phyloP scores from a whole-genome alignment of 2,113 vertebrate species.

The Mesembrinibis cayennensis region DNA sequence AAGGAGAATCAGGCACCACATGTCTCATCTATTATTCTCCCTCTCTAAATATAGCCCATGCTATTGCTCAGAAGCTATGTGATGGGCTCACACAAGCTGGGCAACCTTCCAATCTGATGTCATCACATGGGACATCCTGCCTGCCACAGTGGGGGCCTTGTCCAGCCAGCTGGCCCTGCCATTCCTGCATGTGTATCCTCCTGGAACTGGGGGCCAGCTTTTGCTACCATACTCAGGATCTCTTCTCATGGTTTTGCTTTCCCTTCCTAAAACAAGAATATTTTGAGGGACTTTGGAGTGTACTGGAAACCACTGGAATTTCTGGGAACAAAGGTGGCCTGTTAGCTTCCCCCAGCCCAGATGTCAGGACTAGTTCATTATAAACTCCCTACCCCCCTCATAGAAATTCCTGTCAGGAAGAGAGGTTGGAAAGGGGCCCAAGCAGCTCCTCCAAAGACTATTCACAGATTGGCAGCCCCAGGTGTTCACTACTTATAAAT shows the following conservation, averaged over 20 bases:
- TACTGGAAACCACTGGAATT: neutral
- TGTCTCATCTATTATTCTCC: neutral
- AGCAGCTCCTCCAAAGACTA: neutral
- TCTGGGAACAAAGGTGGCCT: neutral
- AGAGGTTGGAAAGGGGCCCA: neutral
- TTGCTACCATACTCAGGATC: neutral
- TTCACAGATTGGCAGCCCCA: conserved; percentile 20
- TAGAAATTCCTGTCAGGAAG: conserved; percentile 36
- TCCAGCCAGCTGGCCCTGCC: conserved; percentile 33
- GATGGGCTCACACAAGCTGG: neutral
- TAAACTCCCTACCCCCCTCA: neutral
- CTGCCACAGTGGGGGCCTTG: neutral
- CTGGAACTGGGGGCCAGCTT: neutral
- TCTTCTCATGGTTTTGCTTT: neutral
- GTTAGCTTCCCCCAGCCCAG: neutral
- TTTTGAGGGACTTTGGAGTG: neutral
- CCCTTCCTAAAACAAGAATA: neutral
- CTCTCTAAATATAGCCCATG: neutral
- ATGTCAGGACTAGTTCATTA: neutral
- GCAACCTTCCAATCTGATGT: conserved; percentile 4
- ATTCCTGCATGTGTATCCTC: neutral
- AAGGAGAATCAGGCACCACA: neutral
- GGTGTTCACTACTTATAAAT: conserved; percentile 13
- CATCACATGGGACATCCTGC: conserved; percentile 38
- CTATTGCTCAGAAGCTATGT: neutral